Evolutionary conservation across 2,888 invertebrate genomes (phyloP).

Genomic region (Chymomyza fuscimana): DNA sequence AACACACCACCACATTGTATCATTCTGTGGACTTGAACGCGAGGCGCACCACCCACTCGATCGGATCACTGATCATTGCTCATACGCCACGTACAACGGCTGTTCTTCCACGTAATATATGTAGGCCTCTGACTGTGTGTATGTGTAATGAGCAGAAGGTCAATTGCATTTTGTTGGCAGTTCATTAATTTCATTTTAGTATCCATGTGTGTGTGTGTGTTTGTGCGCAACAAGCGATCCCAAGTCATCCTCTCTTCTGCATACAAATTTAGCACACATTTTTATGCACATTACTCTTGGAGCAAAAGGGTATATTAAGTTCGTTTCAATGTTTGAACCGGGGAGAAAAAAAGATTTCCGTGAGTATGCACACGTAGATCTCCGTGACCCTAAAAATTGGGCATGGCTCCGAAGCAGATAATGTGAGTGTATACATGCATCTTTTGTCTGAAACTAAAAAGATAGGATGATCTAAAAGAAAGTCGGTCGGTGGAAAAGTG

Average conservation of each 20-base stretch:
- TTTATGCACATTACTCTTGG: background rate
- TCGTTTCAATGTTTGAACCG: too few relatives aligned
- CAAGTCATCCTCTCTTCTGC: background rate
- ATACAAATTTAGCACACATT: constrained; percentile 52
- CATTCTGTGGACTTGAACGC: background rate
- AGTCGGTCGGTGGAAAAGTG: too few relatives aligned
- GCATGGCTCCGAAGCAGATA: too few relatives aligned
- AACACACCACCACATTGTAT: constrained; percentile 10
- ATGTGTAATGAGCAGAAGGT: constrained; percentile 66
- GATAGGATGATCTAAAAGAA: too few relatives aligned
- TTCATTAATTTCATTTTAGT: constrained; percentile 67
- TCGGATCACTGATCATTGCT: constrained; percentile 6
- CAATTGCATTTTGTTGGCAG: constrained; percentile 76
- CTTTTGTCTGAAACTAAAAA: too few relatives aligned
- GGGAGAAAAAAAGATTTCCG: too few relatives aligned
- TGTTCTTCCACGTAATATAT: constrained; percentile 1
- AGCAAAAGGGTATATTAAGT: too few relatives aligned
- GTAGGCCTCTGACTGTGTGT: constrained; percentile 20
- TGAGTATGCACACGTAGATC: too few relatives aligned
- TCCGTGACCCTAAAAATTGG: too few relatives aligned
- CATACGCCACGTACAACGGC: constrained; percentile 12
- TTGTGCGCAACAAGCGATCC: constrained; percentile 12
- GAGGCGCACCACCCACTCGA: constrained; percentile 40
- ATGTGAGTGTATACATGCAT: too few relatives aligned
- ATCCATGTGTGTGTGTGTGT: background rate